Base-by-base conservation (phyloP, 2,888 invertebrate species). In the Patella pellucida region DNA sequence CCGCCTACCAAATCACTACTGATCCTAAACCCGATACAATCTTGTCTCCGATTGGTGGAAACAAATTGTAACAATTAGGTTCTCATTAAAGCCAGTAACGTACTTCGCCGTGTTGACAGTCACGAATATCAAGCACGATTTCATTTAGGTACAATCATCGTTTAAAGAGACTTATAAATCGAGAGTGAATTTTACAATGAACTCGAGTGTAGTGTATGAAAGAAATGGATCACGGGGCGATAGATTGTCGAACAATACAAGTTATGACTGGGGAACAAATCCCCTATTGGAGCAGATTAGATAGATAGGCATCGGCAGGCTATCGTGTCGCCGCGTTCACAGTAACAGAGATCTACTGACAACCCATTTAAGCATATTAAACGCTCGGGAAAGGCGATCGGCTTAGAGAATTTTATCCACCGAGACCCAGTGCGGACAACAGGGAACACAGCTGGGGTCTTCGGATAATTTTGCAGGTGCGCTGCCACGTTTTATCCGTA, bases 1-100 rank as follows among this genome's bases (percentile, higher is more conserved):
- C 74, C 82, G 80, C 82, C 82, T 74, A 70, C 74, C 78, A 77
- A 82, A 82, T 82, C 79, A 82, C 75, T 67, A 74, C 68, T 56
- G 79, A 80, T 80, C 79, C 75, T 75, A 76, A 74, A 68, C 68
- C 68, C 72, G 80, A 77, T 78, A 78, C 74, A 71, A 75, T 73
- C 72, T 56, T 16, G 67, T 69, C 68, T 52, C 72, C 72, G 76
- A 81, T 78, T 78, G 82, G 80, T 75, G 14, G 74, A 73, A 52
- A 56, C 69, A 69, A 52, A 69, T 69, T 69, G 72, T 67, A 70
- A 76, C 76, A 76, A 76, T 76, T 71, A 72, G 68, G 69, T 41
- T 27, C 23, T 62, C 62, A 62, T 62, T 62, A 62, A 23, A 62
- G 23, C 62, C 19, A 23, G 19, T 23, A 62, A 62, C 62, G 62